Conservation (phyloP, 2,113 vertebrate genomes). For the Petroica traversi region DNA sequence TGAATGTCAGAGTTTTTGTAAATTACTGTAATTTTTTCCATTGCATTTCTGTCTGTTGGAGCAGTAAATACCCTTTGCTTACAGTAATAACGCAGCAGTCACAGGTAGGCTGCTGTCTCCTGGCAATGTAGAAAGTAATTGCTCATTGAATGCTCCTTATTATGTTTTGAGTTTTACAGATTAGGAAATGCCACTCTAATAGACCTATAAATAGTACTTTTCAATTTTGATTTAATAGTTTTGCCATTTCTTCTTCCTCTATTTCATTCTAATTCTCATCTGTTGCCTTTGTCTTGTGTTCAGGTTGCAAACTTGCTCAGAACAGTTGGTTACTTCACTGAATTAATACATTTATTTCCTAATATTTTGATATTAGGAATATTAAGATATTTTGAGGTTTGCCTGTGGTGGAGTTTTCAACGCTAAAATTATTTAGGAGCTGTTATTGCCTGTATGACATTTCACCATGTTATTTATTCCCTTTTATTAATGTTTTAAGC, state of each 20-base stretch:
- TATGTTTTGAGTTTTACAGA: background rate
- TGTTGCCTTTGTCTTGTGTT: background rate
- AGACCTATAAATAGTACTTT: conserved; percentile 11
- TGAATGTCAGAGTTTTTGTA: background rate
- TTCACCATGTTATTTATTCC: background rate
- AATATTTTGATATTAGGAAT: background rate
- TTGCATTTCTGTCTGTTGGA: background rate
- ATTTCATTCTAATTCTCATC: background rate
- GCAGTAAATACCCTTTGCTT: background rate
- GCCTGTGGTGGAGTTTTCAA: background rate
- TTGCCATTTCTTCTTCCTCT: background rate
- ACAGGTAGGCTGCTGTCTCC: background rate
- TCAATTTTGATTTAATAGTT: conserved; percentile 10
- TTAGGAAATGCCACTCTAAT: background rate
- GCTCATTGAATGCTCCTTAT: background rate
- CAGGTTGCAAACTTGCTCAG: background rate
- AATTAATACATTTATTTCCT: background rate
- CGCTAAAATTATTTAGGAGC: background rate
- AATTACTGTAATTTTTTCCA: background rate
- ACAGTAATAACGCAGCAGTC: background rate
- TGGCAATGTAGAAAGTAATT: background rate
- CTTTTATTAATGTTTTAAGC: background rate
- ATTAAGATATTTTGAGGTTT: background rate
- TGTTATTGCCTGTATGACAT: background rate
- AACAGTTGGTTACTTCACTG: background rate